These are phyloP conservation scores for Caenorhabditis inopinata DNA, from an alignment of 1,140 invertebrate genomes.

Conservation along the genomic window DNA sequence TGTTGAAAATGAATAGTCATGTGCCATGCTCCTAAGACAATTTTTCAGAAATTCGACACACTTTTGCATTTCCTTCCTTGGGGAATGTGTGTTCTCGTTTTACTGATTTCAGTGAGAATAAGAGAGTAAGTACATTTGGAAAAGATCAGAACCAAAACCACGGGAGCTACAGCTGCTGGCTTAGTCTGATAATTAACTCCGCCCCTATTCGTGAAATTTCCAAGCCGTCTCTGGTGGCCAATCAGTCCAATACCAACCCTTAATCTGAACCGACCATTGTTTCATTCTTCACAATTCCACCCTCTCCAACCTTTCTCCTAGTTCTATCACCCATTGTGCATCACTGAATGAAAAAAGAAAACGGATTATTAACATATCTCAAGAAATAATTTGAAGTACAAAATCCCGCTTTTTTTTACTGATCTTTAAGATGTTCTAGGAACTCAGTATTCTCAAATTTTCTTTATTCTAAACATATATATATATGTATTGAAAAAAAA, in stretches of 20 bases:
- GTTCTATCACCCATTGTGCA: background rate
- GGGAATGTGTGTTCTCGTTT: conserved; percentile 3
- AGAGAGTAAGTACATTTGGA: background rate
- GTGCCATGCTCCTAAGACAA: background rate
- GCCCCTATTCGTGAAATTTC: conserved; percentile 24
- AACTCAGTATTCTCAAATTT: background rate
- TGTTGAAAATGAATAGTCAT: background rate
- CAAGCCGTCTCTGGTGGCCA: background rate
- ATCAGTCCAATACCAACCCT: conserved; percentile 19
- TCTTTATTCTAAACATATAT: background rate
- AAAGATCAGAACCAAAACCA: background rate
- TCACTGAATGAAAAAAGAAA: conserved; percentile 10
- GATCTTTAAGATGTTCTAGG: background rate
- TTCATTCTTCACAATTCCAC: background rate
- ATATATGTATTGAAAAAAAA: background rate
- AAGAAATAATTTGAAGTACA: background rate
- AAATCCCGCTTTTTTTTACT: background rate
- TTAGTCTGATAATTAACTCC: background rate
- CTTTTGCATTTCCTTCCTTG: background rate
- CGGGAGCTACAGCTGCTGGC: background rate
- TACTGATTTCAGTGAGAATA: conserved; percentile 3
- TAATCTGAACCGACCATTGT: background rate
- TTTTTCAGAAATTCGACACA: conserved; percentile 26
- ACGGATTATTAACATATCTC: background rate
- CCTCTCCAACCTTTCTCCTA: background rate